Evolutionary conservation across 2,797 vertebrate species (phyloP).

Genomic region (Acridotheres tristis): DNA sequence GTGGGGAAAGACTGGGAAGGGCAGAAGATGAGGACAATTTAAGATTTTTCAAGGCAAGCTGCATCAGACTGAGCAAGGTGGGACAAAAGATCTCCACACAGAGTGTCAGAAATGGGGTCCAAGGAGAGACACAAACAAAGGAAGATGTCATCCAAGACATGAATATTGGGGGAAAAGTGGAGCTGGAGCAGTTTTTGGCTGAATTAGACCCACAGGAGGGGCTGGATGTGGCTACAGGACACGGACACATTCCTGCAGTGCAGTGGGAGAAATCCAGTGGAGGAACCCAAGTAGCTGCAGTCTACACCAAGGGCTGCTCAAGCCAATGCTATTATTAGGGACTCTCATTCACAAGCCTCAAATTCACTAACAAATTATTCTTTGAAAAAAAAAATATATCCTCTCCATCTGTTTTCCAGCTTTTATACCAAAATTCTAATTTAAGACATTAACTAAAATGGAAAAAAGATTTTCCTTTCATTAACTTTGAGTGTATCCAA

Average conservation of each 20-base stretch:
- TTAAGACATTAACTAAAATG: slow-evolving; percentile 64
- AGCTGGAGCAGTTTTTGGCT: neutral
- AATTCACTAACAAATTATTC: slow-evolving; percentile 67
- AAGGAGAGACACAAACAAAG: neutral
- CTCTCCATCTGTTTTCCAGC: slow-evolving; percentile 66
- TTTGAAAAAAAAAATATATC: neutral
- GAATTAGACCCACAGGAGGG: neutral
- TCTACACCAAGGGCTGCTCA: neutral
- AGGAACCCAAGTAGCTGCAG: neutral
- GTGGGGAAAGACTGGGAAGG: neutral
- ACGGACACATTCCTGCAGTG: neutral
- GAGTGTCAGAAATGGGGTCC: neutral
- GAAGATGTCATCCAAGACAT: neutral
- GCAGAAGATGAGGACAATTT: neutral
- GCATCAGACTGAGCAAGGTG: neutral
- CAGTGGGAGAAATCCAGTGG: neutral
- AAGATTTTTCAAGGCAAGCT: neutral
- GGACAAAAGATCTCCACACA: neutral
- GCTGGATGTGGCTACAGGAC: neutral
- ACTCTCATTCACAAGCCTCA: slow-evolving; percentile 43
- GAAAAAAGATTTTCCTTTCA: slow-evolving; percentile 71
- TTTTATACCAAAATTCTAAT: slow-evolving; percentile 68
- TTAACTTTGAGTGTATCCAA: slow-evolving; percentile 64
- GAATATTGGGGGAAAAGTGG: neutral
- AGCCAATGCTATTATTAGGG: slow-evolving; percentile 50